Evolutionary conservation across 2,888 invertebrate genomes (phyloP), one percentile per base, ranked within the genome.

Genomic region (Drosophila diplacantha): DNA sequence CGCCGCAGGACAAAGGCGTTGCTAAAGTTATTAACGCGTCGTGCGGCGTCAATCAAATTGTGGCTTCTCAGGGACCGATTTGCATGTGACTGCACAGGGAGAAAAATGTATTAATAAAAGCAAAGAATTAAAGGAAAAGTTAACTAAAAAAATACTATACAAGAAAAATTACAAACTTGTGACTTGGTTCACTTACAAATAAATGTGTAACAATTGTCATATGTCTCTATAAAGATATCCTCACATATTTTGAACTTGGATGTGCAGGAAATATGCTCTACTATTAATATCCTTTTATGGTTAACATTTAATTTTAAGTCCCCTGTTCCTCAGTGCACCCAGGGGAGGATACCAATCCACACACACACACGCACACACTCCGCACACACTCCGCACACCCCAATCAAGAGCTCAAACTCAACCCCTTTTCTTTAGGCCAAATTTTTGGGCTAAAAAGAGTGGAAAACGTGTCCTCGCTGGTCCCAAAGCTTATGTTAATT

Each of bases 21-120:
- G 76, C 81, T 82, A 78, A 78, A 78, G 81, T 81, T 76, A 77
- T 83, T 81, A 83, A 83, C 74, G 74, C 74, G 80, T 80, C 75
- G 80, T 77, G 82, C 75, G 80, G 82, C 79, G 82, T 83, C 84
- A 84, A 82, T 84, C 82, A 83, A 75, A 65, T 72, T 66, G 72
- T 63, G 65, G 62, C 34, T 41, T 61, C 59, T 18, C 59, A 11
- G 61, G 63, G 72, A 75, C 60, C 71, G 61, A 75, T 77, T 72
- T 81, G 64, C 75, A 73, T 81, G 75, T 57, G 18, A 11, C 1
- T 53, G 16, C 24, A 58, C 43, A 16, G 22, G 6, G 20, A 52
- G 38, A 51, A 35, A 53, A 44, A 18, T 32, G 9, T 1, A 3
- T 6, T 0, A 22, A 32, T 7, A n/a, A 32, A n/a, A 9, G 2